Evolutionary conservation across 1,140 invertebrate genomes (phyloP), one percentile per base, ranked within the genome.

Genomic region (Globodera rostochiensis): DNA sequence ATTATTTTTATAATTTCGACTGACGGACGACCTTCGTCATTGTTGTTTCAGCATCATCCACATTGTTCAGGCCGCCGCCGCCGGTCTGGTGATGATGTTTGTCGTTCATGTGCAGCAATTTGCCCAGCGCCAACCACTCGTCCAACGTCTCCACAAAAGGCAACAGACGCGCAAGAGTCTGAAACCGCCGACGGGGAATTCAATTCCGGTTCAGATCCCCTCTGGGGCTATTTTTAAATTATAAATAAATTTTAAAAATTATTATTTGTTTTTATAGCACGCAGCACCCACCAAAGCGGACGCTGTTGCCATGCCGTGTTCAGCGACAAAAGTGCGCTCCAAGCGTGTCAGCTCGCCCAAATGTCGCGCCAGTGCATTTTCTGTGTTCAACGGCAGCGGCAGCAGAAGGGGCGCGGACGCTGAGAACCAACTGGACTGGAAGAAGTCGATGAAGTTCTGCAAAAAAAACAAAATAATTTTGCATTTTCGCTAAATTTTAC

Each of bases 351-450:
- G 11, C 19, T 64, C 57, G 13, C 5, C 19, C 13, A 15, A 13
- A 13, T 13, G 57, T 15, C 13, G 57, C 36, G 36, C 36, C 36
- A 36, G 36, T 36, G 36, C 36, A 36, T 36, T 64, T 19, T 64
- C 57, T 19, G 57, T 19, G 4, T 71, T 71, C 21, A 47, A 8
- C 5, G 69, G 69, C 21, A 71, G 74, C n/a, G 73, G 80, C 25
- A 81, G 70, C 21, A 81, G 70, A 19, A 69, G 74, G 2, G 80
- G 71, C 3, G 64, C 47, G 15, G 21, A 46, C 15, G 8, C 46
- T 7, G 45, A n/a, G 69, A 81, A 66, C 80, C 80, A 81, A 46
- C 36, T 5, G 19, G 19, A 66, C 53, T 76, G 74, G 46, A 76
- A 46, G 53, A 45, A 19, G 15, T 25, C 47, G n/a, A 36, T 67